Conservation (phyloP, 64 coral and sea anemone species). For the Astreopora myriophthalma region DNA sequence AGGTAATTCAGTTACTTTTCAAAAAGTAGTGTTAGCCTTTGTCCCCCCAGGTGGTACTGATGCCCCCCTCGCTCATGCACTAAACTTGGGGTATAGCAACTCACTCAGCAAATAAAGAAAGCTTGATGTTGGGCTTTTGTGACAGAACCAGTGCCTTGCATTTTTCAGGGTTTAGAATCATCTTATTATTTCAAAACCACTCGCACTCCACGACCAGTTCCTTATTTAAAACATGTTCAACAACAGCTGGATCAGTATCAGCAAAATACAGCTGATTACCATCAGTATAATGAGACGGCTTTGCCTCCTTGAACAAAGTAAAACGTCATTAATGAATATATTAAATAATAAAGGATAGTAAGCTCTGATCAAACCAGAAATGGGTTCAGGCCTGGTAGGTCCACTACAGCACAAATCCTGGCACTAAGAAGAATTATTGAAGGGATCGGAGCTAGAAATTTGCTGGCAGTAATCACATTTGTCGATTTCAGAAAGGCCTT, state of each 20-base stretch:
- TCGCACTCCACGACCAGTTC: background rate
- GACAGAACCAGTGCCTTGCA: slow-evolving; percentile 39
- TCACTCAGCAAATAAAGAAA: slow-evolving; percentile 43
- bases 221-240: too few relatives aligned
- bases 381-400: too few relatives aligned
- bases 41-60: slow-evolving; percentile 38
- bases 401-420: too few relatives aligned
- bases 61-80: slow-evolving; percentile 35
- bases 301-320: background rate
- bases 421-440: too few relatives aligned
- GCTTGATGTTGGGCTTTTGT: too few relatives aligned
- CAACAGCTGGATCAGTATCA: too few relatives aligned
- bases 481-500: too few relatives aligned
- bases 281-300: slow-evolving; percentile 6
- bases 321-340: background rate
- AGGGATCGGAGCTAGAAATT: too few relatives aligned
- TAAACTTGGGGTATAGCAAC: background rate
- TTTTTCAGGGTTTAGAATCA: slow-evolving; percentile 38
- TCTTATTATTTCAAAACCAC: slow-evolving; percentile 14
- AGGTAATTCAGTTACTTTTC: slow-evolving; percentile 3
- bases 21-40: slow-evolving; percentile 14
- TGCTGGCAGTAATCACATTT: too few relatives aligned
- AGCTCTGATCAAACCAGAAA: too few relatives aligned
- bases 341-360: background rate
- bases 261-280: background rate